phyloP scores from a whole-genome alignment of 2,113 vertebrate species.

The Condylura cristata region DNA sequence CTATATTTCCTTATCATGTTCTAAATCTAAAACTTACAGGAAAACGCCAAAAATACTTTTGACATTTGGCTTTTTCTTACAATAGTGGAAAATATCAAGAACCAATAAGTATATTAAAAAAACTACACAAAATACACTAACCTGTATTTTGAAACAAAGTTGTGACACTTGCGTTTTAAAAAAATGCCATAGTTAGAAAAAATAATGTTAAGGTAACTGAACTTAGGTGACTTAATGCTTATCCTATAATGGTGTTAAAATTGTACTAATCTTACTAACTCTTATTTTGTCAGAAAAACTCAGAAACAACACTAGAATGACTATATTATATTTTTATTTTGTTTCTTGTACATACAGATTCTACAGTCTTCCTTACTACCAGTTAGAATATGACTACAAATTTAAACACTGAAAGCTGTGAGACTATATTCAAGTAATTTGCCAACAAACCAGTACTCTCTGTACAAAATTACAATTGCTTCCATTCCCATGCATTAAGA shows the following conservation, averaged over 20 bases:
- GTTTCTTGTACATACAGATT: slow-evolving; percentile 26
- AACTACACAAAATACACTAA: neutral
- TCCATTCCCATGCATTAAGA: neutral
- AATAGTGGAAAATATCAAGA: slow-evolving; percentile 49
- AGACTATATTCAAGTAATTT: slow-evolving; percentile 15
- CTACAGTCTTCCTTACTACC: neutral
- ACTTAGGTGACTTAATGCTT: neutral
- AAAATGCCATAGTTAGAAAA: neutral
- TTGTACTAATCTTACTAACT: slow-evolving; percentile 26
- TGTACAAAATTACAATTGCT: neutral
- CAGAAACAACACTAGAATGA: neutral
- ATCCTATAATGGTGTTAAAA: neutral
- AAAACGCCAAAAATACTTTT: slow-evolving; percentile 57
- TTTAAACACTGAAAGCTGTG: slow-evolving; percentile 36
- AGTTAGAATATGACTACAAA: neutral
- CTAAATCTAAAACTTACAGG: slow-evolving; percentile 59
- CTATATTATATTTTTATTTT: neutral
- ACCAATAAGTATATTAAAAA: slow-evolving; percentile 35
- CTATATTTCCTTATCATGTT: slow-evolving; percentile 42
- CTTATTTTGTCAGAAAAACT: slow-evolving; percentile 34
- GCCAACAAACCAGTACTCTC: neutral
- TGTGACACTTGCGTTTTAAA: neutral
- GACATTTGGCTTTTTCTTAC: slow-evolving; percentile 54
- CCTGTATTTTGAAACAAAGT: neutral
- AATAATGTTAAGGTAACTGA: neutral